Evolutionary conservation across 2,113 vertebrate species (phyloP).

Genomic region (Oreochromis spilurus): DNA sequence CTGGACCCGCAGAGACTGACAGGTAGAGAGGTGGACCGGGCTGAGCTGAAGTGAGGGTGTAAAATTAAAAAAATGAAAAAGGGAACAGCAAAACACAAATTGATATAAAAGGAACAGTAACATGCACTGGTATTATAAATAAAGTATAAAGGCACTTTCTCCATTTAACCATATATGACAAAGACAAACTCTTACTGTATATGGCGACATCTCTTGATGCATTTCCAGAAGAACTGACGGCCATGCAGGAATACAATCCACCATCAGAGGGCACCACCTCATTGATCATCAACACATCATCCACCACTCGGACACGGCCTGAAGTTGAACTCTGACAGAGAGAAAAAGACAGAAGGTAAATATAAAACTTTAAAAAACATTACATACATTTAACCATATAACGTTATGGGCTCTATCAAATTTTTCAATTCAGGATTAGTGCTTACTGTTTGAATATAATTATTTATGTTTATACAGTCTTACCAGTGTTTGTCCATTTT

Average conservation of each 20-base stretch:
- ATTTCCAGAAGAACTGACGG: conserved; percentile 49
- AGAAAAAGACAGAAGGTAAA: neutral
- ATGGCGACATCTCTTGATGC: conserved; percentile 60
- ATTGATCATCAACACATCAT: conserved; percentile 48
- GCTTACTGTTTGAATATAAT: neutral
- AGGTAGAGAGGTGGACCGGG: conserved; percentile 44
- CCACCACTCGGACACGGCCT: conserved; percentile 14
- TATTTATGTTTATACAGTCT: neutral
- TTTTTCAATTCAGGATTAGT: neutral
- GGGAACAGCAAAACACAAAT: neutral
- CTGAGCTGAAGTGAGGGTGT: conserved; percentile 28
- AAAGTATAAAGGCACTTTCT: neutral
- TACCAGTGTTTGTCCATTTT: conserved; percentile 47
- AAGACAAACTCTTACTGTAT: conserved; percentile 55
- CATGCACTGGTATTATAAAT: neutral
- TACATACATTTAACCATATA: neutral
- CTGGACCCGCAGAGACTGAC: conserved; percentile 17
- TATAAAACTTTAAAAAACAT: neutral
- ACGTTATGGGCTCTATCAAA: neutral
- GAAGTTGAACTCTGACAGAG: conserved; percentile 20
- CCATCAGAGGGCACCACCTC: conserved; percentile 71
- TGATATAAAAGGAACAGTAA: neutral
- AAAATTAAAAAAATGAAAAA: neutral
- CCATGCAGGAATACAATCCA: conserved; percentile 73
- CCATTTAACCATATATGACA: neutral